A percentile compares a stretch with the other conserved stretches of the same genome.
Evolutionary conservation across 2,888 invertebrate genomes (phyloP).

Genomic region (Hipparchia semele): DNA sequence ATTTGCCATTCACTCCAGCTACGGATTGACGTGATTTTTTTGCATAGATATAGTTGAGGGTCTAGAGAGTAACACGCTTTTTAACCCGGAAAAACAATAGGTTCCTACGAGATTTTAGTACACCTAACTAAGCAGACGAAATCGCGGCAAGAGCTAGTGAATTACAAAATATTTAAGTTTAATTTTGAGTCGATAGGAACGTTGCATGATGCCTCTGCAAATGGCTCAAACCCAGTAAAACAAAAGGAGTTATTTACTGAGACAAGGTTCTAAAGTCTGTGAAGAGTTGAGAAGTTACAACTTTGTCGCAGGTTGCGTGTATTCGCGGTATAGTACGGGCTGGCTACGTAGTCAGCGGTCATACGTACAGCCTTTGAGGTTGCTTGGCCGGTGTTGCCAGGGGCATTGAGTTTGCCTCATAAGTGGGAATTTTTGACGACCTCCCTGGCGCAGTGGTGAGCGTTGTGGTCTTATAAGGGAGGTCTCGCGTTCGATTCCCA

Average conservation of each 20-base stretch:
- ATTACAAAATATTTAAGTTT: too few species aligned
- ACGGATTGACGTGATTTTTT: too few species aligned
- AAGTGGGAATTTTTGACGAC: not conserved
- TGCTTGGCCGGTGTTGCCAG: conserved; percentile 67
- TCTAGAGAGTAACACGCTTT: too few species aligned
- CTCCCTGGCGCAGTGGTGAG: too few species aligned
- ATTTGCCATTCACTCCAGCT: too few species aligned
- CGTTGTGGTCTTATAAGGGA: too few species aligned
- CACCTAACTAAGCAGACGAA: too few species aligned
- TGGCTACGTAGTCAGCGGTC: conserved; percentile 62
- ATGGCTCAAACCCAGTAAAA: conserved; percentile 48
- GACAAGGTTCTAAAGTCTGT: conserved; percentile 57
- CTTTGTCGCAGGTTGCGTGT: conserved; percentile 54
- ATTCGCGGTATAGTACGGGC: conserved; percentile 60
- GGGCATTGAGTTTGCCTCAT: conserved; percentile 38
- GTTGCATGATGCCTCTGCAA: not conserved
- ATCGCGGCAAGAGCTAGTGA: too few species aligned
- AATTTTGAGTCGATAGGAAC: not conserved
- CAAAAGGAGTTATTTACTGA: conserved; percentile 49
- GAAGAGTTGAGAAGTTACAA: conserved; percentile 49
- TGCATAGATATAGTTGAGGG: too few species aligned
- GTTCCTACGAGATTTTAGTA: too few species aligned
- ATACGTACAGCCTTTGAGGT: conserved; percentile 70
- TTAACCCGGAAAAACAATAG: too few species aligned
- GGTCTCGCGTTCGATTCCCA: too few species aligned